Conservation (phyloP, 2,888 invertebrate species). For the Leucophora obtusa region DNA sequence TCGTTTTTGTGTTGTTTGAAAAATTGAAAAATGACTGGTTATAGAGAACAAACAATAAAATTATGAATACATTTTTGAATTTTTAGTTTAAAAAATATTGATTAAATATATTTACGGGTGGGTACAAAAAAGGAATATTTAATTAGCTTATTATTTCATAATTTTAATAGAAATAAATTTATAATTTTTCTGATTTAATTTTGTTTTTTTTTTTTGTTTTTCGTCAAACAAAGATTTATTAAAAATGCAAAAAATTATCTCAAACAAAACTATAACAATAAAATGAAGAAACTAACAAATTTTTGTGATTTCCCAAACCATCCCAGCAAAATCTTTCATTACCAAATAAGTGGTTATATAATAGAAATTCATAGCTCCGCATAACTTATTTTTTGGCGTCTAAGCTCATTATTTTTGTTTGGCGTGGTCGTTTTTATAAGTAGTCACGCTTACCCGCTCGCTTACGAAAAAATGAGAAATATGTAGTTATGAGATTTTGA, state of each 20-base stretch:
- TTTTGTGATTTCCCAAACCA: too few species aligned
- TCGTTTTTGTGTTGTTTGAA: slow-evolving; percentile 24
- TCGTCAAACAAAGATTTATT: slow-evolving; percentile 33
- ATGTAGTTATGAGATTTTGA: too few species aligned
- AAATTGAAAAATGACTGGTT: slow-evolving; percentile 60
- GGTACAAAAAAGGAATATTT: slow-evolving; percentile 48
- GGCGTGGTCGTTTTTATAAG: too few species aligned
- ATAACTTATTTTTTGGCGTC: too few species aligned
- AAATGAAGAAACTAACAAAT: not conserved
- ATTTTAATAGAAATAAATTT: slow-evolving; percentile 55
- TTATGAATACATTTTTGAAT: slow-evolving; percentile 13
- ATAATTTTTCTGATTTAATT: slow-evolving; percentile 32
- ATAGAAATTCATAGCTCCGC: too few species aligned
- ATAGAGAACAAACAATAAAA: slow-evolving; percentile 55
- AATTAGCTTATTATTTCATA: slow-evolving; percentile 63
- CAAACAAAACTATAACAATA: not conserved
- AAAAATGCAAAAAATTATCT: slow-evolving; percentile 30
- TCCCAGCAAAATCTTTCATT: too few species aligned
- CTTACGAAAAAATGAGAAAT: too few species aligned
- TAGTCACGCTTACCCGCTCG: too few species aligned
- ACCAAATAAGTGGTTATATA: too few species aligned
- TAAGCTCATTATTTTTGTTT: too few species aligned
- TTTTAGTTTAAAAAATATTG: slow-evolving; percentile 8
- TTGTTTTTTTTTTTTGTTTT: not conserved
- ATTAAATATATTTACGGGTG: slow-evolving; percentile 25